Base-by-base conservation (phyloP, 30 jellyfish, hydroid and myxozoan species). In the Chrysaora quinquecirrha region DNA sequence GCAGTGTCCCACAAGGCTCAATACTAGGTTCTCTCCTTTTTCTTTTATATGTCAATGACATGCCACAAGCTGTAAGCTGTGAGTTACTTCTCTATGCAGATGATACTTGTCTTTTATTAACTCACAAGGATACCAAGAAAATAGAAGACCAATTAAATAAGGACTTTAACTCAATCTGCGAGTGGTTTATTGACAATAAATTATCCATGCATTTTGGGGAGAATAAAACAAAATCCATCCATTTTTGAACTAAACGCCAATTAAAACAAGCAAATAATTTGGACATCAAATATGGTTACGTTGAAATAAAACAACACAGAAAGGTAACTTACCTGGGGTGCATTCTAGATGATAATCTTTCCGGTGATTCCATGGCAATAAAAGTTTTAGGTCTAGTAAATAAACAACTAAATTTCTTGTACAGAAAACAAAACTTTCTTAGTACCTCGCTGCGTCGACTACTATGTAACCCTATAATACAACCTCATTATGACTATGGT, bases 401-500 rank as follows among this genome's bases (percentile, higher is more conserved):
- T 31, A 20, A 6, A 23, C 21, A 64, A 22, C 28, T 21, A 29
- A 16, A 31, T 2, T 64, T 64, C 28, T 48, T 64, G 10, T 64
- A 64, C 31, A 64, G 46, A 21, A 64, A 64, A 16, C 31, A 28
- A 28, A 29, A 48, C 7, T 64, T 56, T 3, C 48, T 28, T 21
- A 29, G 28, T 64, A 27, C 21, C 21, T 64, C 48, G 2, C 73
- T 70, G 33, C 22, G 82, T 16, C 30, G 82, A 34, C 25, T 27
- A 11, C 73, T 70, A 7, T 33, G 14, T 6, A 70, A 70, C 12
- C 73, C 73, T 9, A 67, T 65, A 28, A 32, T 30, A 9, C 82
- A 70, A 27, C 73, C 82, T 30, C 82, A 70, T 70, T 70, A 27
- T 22, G 82, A 70, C 31, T 70, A 70, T 70, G 72, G 82, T 29